Percentiles rank a stretch among this genome's conserved stretches.
Conservation (phyloP, 2,797 vertebrate species). For the Columba guinea region DNA sequence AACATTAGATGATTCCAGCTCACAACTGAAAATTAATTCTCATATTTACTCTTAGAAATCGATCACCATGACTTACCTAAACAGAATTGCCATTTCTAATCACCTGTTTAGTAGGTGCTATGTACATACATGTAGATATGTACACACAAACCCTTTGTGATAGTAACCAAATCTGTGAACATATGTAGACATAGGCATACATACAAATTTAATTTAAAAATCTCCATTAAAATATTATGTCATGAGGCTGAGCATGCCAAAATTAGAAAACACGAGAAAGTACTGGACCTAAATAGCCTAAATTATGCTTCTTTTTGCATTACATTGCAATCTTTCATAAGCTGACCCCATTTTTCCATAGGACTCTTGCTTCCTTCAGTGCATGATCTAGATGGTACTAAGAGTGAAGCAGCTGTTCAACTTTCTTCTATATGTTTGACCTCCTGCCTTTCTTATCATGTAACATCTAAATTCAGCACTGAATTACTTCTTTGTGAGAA, state of each 20-base stretch:
- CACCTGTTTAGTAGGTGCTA: not conserved
- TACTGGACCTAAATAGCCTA: not conserved
- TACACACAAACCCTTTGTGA: not conserved
- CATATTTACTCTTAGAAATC: not conserved
- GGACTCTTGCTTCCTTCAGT: not conserved
- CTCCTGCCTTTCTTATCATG: not conserved
- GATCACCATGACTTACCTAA: not conserved
- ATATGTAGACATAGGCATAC: not conserved
- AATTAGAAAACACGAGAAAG: not conserved
- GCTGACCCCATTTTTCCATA: not conserved
- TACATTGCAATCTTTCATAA: not conserved
- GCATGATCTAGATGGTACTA: not conserved
- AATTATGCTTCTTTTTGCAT: not conserved
- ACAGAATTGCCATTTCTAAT: not conserved
- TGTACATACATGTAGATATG: not conserved
- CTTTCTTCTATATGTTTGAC: not conserved
- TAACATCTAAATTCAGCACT: not conserved
- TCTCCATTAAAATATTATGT: not conserved
- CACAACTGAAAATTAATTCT: not conserved
- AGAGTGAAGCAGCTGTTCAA: not conserved
- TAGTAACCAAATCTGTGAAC: not conserved
- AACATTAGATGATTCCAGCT: not conserved
- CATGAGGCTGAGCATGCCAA: not conserved
- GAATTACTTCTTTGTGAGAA: not conserved
- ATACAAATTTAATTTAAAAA: not conserved